Conservation (phyloP, 2,888 invertebrate genomes). For the Disparrhopalites patrizii region DNA sequence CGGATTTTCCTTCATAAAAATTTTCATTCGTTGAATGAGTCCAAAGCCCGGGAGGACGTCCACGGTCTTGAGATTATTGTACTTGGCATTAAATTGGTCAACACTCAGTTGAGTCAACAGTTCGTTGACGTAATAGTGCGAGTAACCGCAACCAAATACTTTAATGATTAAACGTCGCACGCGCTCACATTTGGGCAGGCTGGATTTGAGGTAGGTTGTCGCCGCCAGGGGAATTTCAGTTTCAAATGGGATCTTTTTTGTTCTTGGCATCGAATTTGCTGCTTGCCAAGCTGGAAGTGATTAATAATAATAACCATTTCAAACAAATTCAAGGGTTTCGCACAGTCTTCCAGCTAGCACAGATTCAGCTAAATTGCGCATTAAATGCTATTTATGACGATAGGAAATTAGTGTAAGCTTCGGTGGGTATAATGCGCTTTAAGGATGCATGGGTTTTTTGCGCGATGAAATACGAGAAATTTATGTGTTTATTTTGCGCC, state of each 20-base stretch:
- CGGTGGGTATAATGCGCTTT: no score
- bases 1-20: background rate
- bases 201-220: background rate
- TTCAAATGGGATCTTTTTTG: background rate
- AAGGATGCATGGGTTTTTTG: no score
- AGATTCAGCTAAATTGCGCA: no score
- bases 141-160: background rate
- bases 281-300: slow-evolving; percentile 10
- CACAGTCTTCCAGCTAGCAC: no score
- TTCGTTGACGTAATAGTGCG: background rate
- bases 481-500: no score
- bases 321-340: no score
- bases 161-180: background rate
- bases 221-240: background rate
- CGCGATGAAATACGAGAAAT: no score
- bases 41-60: background rate
- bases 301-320: no score
- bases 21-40: background rate
- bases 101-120: slow-evolving; percentile 1
- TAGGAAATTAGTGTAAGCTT: no score
- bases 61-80: background rate
- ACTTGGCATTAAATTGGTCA: background rate
- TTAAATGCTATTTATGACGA: no score
- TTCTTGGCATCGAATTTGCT: background rate
- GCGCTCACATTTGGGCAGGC: background rate